Evolutionary conservation across 2,113 vertebrate species (phyloP).

Genomic region (Malurus melanocephalus): DNA sequence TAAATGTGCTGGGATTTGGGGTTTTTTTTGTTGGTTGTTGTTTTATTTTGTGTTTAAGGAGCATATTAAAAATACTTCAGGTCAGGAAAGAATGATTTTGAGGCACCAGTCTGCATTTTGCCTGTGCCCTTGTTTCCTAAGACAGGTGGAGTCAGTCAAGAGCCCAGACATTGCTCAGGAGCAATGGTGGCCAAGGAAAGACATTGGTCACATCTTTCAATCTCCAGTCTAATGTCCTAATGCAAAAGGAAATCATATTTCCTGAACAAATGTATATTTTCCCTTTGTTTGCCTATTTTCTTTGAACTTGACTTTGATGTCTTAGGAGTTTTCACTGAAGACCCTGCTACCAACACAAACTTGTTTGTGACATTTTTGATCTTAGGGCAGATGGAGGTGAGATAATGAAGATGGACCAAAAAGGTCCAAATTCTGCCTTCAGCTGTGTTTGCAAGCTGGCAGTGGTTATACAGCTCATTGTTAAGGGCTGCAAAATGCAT

Average conservation of each 20-base stretch:
- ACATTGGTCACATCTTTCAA: neutral
- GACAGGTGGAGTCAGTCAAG: fast-evolving
- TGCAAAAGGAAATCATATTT: constrained; percentile 14
- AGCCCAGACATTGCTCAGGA: neutral
- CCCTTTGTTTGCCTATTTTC: constrained; percentile 27
- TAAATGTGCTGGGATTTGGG: neutral
- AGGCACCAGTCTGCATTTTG: neutral
- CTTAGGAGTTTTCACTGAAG: constrained; percentile 36
- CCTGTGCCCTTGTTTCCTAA: neutral
- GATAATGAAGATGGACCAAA: neutral
- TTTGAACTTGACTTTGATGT: constrained; percentile 38
- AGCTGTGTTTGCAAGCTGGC: neutral
- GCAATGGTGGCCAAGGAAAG: neutral
- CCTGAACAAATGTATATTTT: constrained; percentile 23
- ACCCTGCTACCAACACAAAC: neutral
- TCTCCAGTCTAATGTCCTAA: neutral
- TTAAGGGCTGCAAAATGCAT: neutral
- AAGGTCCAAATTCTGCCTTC: neutral
- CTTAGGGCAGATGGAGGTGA: neutral
- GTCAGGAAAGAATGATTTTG: neutral
- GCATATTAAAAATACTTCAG: neutral
- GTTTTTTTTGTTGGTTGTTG: neutral
- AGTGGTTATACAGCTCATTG: neutral
- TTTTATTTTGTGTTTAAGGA: neutral
- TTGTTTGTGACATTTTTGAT: neutral